Base-by-base conservation (phyloP, 2,797 vertebrate genomes). In the Coendou prehensilis region DNA sequence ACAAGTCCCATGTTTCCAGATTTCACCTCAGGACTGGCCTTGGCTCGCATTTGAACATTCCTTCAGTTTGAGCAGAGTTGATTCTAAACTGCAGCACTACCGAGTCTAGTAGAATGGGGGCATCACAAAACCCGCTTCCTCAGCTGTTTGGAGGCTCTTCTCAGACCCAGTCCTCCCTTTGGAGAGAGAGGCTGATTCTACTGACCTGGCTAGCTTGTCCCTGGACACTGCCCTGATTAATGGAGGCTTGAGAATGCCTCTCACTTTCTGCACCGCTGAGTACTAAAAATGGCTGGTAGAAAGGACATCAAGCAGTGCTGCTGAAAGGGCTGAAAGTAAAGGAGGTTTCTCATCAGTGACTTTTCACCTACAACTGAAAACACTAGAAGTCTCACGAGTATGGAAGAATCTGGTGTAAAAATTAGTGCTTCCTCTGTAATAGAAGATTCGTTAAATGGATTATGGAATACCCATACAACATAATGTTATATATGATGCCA, bases 401-500 rank as follows among this genome's bases (percentile, higher is more conserved):
- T 75, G 45, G 80, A 95, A 83, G 61, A 90, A 20, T 52, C 22
- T 88, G 59, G 17, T 64, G 87, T 84, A 84, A 92, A 92, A 94
- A 61, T 76, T 75, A 87, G n/a, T 84, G 47, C 23, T 89, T 93
- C 84, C 37, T 75, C 50, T 8, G n/a, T 75, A 89, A 94, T 17
- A 90, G 9, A 73, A 86, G 20, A 84, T 94, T 81, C 54, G 18
- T 81, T 90, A 54, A 94, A 61, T 76, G 28, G 93, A 93, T 89
- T 78, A 84, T 78, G 45, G 30, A 17, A 54, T 89, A 79, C 4
- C 15, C 63, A 87, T 50, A 91, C n/a, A 91, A 95, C 69, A 33
- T 94, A 96, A 94, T 91, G 52, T 17, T 71, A 22, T 59, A 9
- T 79, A 64, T 92, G 41, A 90, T 82, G 69, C 59, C 69, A 94